Conservation (phyloP, 2,113 vertebrate genomes). For the Pseudonaja textilis region DNA sequence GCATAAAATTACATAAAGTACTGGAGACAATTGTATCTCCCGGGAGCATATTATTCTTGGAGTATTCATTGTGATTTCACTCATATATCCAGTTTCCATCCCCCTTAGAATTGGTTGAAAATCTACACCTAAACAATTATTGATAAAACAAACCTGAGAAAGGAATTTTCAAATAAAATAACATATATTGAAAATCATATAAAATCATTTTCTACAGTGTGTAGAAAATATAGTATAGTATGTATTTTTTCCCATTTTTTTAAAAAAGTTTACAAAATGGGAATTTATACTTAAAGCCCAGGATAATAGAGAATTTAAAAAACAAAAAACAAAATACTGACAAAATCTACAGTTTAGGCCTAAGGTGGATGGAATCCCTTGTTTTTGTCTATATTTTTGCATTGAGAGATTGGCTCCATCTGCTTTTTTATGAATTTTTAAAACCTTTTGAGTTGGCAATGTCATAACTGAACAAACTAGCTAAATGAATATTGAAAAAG, state of each 20-base stretch:
- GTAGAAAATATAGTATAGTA: neutral
- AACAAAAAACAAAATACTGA: neutral
- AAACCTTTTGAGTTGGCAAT: neutral
- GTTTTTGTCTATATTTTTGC: neutral
- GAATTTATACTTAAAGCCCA: neutral
- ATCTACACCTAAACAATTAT: neutral
- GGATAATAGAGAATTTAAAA: neutral
- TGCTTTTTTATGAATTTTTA: neutral
- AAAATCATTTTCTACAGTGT: neutral
- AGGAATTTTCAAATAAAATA: neutral
- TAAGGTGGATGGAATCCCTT: neutral
- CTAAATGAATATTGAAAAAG: neutral
- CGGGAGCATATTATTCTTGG: neutral
- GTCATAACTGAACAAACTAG: neutral
- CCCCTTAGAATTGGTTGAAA: neutral
- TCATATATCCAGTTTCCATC: neutral
- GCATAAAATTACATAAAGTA: neutral
- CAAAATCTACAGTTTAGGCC: neutral
- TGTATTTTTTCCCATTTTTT: neutral
- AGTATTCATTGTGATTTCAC: neutral
- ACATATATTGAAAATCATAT: neutral
- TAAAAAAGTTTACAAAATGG: neutral
- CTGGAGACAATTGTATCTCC: neutral
- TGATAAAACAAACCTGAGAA: neutral
- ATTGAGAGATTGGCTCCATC: neutral